Conservation (phyloP, 2,797 vertebrate species). For the Squalus acanthias region DNA sequence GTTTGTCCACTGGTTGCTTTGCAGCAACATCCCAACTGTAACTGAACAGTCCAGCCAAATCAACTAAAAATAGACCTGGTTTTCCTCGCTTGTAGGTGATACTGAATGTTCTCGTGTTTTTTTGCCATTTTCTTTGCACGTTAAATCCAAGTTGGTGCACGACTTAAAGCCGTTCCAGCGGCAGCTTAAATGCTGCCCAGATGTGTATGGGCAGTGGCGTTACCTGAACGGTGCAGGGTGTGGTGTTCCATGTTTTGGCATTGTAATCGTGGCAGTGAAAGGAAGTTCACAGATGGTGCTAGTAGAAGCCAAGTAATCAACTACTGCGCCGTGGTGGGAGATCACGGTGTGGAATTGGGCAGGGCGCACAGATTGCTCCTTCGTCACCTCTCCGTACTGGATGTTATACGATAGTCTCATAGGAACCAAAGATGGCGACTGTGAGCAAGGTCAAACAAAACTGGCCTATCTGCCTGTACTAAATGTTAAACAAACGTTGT, state of each 20-base stretch:
- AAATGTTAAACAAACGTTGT: neutral
- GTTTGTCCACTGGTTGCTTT: conserved; percentile 3
- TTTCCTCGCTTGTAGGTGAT: neutral
- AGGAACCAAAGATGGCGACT: neutral
- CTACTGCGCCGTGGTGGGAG: neutral
- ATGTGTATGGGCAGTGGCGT: neutral
- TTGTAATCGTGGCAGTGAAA: neutral
- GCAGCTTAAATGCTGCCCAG: neutral
- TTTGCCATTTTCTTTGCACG: neutral
- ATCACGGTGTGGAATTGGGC: neutral
- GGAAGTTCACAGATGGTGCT: neutral
- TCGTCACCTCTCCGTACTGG: neutral
- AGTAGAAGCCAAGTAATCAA: neutral
- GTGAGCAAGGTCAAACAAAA: neutral
- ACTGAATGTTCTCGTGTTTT: neutral
- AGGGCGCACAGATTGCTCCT: neutral
- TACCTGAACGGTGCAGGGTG: neutral
- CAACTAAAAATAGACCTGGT: conserved; percentile 16
- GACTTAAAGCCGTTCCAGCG: neutral
- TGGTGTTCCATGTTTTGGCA: neutral
- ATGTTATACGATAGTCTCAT: neutral
- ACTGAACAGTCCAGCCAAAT: neutral
- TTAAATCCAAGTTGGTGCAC: neutral
- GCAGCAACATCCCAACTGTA: neutral
- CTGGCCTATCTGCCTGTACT: neutral